Conservation (phyloP, 2,888 invertebrate species). For the Xanthia icteritia region DNA sequence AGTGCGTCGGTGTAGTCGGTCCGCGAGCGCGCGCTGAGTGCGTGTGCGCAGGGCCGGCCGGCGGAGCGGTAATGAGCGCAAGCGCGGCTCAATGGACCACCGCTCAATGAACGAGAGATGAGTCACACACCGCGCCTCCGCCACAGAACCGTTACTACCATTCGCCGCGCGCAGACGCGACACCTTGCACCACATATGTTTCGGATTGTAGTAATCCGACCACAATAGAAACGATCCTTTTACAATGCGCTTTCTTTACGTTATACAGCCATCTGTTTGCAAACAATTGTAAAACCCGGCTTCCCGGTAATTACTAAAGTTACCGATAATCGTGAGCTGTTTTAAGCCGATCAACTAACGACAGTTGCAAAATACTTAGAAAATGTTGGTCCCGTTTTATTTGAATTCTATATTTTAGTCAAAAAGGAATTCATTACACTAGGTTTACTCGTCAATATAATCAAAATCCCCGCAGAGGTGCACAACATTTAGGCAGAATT, state of each 20-base stretch:
- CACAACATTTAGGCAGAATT: conserved; percentile 62
- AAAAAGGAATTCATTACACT: not conserved
- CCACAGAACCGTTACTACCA: conserved; percentile 85
- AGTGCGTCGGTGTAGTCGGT: conserved; percentile 83
- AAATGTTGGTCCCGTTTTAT: not conserved
- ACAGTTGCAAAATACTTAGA: not conserved
- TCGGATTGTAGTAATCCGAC: conserved; percentile 74
- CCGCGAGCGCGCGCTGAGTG: conserved; percentile 86
- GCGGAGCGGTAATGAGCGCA: conserved; percentile 89
- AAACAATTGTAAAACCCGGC: conserved; percentile 67
- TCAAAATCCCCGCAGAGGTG: conserved; percentile 58
- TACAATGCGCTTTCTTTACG: conserved; percentile 54
- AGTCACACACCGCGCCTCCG: conserved; percentile 88
- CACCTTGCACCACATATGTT: conserved; percentile 78
- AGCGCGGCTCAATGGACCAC: conserved; percentile 88
- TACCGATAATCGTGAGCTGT: conserved; percentile 10
- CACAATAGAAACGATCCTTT: conserved; percentile 65
- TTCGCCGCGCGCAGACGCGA: conserved; percentile 78
- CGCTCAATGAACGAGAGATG: conserved; percentile 85
- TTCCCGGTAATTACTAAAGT: conserved; percentile 52
- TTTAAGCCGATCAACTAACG: conserved; percentile 39
- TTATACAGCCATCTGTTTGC: conserved; percentile 68
- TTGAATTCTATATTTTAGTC: not conserved
- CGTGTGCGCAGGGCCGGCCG: conserved; percentile 89
- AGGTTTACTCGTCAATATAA: not conserved